A percentile compares a stretch with the other conserved stretches of the same genome.
Conservation (phyloP, 2,113 vertebrate genomes). For the Scomber colias region DNA sequence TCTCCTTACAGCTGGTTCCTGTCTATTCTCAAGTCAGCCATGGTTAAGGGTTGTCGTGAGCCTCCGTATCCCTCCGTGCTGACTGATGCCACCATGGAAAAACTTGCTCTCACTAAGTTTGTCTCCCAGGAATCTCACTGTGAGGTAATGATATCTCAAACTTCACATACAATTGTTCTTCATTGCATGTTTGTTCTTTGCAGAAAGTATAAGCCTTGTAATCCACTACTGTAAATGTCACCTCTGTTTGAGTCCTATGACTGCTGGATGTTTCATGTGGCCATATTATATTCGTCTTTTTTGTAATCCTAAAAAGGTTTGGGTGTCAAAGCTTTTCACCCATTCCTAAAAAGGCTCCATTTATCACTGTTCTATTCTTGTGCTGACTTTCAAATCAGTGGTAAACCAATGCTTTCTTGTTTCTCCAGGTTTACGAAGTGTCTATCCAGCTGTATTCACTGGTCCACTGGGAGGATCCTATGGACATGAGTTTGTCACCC, state of each 20-base stretch:
- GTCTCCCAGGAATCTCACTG: slow-evolving; percentile 95
- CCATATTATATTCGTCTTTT: neutral
- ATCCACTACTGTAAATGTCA: too few relatives aligned
- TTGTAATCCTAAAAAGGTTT: neutral
- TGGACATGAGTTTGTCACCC: slow-evolving; percentile 86
- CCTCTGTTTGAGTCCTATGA: too few relatives aligned
- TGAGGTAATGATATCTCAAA: slow-evolving; percentile 84
- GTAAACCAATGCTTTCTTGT: neutral
- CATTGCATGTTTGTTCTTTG: too few relatives aligned
- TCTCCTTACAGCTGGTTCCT: slow-evolving; percentile 89
- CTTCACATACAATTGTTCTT: too few relatives aligned
- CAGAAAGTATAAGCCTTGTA: too few relatives aligned
- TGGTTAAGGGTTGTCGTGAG: slow-evolving; percentile 95
- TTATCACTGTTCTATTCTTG: neutral
- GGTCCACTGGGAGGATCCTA: slow-evolving; percentile 97
- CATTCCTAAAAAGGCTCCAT: too few relatives aligned
- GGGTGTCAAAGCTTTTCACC: neutral
- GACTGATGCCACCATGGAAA: slow-evolving; percentile 98
- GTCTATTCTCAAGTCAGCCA: slow-evolving; percentile 90
- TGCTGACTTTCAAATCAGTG: neutral
- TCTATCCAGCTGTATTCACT: slow-evolving; percentile 92
- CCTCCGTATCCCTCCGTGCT: slow-evolving; percentile 93
- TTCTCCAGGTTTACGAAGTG: slow-evolving; percentile 87
- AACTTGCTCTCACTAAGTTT: slow-evolving; percentile 94
- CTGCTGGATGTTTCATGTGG: too few relatives aligned